A percentile compares a stretch with the other conserved stretches of the same genome.
Evolutionary conservation across 2,888 invertebrate genomes (phyloP).

Genomic region (Laothoe populi): DNA sequence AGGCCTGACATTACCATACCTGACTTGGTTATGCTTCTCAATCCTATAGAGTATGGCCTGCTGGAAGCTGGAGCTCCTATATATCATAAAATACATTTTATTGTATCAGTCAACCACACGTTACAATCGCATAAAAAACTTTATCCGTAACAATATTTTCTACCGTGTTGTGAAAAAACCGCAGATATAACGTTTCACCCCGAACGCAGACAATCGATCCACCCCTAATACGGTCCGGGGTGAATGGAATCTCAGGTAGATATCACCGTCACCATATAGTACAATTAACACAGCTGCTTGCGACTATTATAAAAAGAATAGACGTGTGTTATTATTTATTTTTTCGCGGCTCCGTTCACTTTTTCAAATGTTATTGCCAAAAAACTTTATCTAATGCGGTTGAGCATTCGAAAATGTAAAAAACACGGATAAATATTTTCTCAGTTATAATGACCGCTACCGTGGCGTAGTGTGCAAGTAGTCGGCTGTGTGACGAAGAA

Average conservation of each 20-base stretch:
- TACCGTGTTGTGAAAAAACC: not conserved
- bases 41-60: too few relatives aligned
- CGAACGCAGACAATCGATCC: not conserved
- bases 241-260: conserved; percentile 19
- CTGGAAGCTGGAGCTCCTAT: not conserved
- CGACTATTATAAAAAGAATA: not conserved
- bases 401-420: too few relatives aligned
- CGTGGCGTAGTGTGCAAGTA: too few relatives aligned
- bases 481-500: too few relatives aligned
- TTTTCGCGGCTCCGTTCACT: too few relatives aligned
- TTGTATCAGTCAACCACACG: not conserved
- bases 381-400: too few relatives aligned
- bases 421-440: too few relatives aligned
- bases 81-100: not conserved
- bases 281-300: conserved; percentile 16
- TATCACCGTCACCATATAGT: conserved; percentile 2
- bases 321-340: too few relatives aligned
- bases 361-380: too few relatives aligned
- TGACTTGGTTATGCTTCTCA: too few relatives aligned
- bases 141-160: not conserved
- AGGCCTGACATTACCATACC: too few relatives aligned
- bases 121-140: not conserved
- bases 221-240: conserved; percentile 1
- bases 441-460: too few relatives aligned
- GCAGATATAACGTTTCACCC: conserved; percentile 20